Conservation (phyloP, 2,797 vertebrate genomes). For the Monodelphis domestica region DNA sequence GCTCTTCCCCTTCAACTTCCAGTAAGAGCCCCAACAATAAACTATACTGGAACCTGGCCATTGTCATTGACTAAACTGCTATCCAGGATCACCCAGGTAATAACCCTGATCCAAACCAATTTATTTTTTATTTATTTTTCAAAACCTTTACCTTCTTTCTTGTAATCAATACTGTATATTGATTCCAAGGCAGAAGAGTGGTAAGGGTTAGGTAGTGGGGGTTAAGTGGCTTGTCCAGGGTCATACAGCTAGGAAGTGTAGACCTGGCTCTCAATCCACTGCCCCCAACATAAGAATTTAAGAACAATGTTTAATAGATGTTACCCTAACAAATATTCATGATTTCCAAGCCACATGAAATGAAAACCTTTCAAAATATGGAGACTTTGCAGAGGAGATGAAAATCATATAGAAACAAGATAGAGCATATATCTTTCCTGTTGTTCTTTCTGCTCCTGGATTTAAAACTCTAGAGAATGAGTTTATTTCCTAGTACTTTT, state of each 20-base stretch:
- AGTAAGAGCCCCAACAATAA: background rate
- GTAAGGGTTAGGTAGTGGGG: too few relatives aligned
- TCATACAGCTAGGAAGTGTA: too few relatives aligned
- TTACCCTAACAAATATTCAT: background rate
- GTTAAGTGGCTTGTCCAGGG: too few relatives aligned
- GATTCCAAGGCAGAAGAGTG: too few relatives aligned
- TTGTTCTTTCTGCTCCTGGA: background rate
- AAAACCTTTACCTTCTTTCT: too few relatives aligned
- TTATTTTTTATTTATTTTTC: too few relatives aligned
- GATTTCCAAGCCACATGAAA: background rate
- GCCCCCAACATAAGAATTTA: background rate
- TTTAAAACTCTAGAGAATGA: background rate
- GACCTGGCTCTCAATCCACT: background rate
- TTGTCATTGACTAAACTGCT: background rate
- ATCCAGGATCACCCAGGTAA: background rate
- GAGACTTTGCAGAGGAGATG: background rate
- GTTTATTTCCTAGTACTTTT: background rate
- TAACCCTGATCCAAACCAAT: background rate
- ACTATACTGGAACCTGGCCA: background rate
- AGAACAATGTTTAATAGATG: background rate
- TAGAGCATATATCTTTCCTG: background rate
- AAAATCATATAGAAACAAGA: background rate
- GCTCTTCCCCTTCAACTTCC: background rate
- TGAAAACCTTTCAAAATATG: constrained; percentile 19
- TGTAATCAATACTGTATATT: too few relatives aligned